Conservation (phyloP, 2,888 invertebrate genomes). For the Plebejus melissa region DNA sequence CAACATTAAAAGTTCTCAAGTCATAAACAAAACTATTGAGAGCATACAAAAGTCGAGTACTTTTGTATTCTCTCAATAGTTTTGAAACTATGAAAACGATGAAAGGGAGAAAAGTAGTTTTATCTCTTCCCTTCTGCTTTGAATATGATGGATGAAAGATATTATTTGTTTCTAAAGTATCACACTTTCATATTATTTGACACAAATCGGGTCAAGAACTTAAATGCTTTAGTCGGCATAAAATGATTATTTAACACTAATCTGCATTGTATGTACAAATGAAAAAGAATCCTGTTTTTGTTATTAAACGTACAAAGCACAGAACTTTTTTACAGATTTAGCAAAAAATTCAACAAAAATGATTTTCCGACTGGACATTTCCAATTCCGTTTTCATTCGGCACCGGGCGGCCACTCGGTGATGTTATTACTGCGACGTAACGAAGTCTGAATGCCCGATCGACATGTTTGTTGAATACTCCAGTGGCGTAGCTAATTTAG, state of each 20-base stretch:
- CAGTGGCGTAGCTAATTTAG: background rate
- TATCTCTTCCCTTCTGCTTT: too few relatives aligned
- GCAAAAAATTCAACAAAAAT: background rate
- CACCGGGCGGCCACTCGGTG: background rate
- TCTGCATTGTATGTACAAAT: too few relatives aligned
- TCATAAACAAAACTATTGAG: background rate
- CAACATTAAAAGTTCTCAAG: background rate
- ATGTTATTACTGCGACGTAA: conserved; percentile 14
- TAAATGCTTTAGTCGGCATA: too few relatives aligned
- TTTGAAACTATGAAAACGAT: background rate
- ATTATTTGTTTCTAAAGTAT: too few relatives aligned
- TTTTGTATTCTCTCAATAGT: background rate
- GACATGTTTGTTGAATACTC: background rate
- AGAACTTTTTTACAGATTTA: background rate
- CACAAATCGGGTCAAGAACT: too few relatives aligned
- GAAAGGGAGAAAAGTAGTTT: too few relatives aligned
- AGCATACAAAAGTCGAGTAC: background rate
- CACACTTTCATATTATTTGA: too few relatives aligned
- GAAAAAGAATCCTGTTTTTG: too few relatives aligned
- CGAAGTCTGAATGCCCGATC: conserved; percentile 1
- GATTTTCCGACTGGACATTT: background rate
- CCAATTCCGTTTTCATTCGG: background rate
- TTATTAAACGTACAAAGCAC: too few relatives aligned
- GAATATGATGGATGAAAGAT: too few relatives aligned
- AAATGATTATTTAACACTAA: too few relatives aligned